Evolutionary conservation across 2,888 invertebrate species (phyloP).

Genomic region (Dryobotodes eremita): DNA sequence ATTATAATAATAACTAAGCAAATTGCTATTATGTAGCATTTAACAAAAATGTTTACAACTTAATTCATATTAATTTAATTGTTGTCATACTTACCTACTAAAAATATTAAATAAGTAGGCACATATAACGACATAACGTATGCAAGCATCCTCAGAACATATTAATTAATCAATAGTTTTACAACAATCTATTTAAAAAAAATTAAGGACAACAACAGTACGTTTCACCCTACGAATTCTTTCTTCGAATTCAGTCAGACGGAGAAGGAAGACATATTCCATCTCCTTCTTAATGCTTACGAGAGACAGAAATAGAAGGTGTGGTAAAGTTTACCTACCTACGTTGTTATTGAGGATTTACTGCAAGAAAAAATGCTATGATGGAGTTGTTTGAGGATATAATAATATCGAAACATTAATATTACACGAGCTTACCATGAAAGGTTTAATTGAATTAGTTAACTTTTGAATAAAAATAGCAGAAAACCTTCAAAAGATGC

Average conservation of each 20-base stretch:
- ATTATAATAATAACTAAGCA: constrained; percentile 1
- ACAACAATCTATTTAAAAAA: neutral
- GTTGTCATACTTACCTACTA: neutral
- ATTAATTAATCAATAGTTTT: too few relatives aligned
- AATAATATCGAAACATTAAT: neutral
- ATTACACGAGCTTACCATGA: neutral
- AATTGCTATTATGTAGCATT: neutral
- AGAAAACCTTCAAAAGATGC: constrained; percentile 23
- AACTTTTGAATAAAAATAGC: neutral
- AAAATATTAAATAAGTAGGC: too few relatives aligned
- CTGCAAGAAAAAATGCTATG: neutral
- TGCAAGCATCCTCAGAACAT: neutral
- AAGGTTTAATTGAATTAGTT: neutral
- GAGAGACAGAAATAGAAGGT: constrained; percentile 61
- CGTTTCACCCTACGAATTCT: constrained; percentile 47
- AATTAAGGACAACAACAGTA: constrained; percentile 26
- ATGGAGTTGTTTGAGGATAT: neutral
- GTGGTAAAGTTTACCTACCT: constrained; percentile 29
- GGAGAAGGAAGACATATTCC: constrained; percentile 47
- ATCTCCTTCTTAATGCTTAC: constrained; percentile 41
- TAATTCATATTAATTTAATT: neutral
- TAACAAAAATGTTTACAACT: neutral
- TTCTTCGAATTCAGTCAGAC: constrained; percentile 43
- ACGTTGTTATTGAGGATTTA: neutral
- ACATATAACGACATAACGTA: too few relatives aligned